phyloP scores from a whole-genome alignment of 2,888 invertebrate genomes.

The Callinectes sapidus region DNA sequence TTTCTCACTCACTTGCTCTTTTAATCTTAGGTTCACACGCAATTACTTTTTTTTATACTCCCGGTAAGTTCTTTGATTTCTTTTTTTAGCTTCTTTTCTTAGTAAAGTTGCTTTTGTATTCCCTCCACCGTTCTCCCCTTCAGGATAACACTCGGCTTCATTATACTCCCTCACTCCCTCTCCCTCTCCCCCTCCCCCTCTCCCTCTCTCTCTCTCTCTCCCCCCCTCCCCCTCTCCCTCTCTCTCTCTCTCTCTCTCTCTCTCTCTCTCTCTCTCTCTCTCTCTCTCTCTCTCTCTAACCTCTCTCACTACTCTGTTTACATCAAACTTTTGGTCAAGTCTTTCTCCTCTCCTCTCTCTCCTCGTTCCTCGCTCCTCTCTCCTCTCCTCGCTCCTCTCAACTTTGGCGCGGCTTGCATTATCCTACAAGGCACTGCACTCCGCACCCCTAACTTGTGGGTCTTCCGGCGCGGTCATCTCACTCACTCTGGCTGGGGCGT shows the following conservation, averaged over 20 bases:
- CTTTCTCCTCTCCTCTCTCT: not conserved
- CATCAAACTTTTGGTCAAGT: not conserved
- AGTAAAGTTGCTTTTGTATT: not conserved
- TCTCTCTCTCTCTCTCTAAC: not conserved
- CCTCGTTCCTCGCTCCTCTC: not conserved
- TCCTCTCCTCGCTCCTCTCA: not conserved
- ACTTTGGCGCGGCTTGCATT: not conserved
- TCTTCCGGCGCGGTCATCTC: not conserved
- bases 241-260: not conserved
- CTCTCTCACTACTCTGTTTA: not conserved
- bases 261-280: not conserved
- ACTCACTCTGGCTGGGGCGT: not conserved
- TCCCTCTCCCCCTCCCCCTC: not conserved
- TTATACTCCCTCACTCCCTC: not conserved
- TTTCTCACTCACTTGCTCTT: too few relatives aligned
- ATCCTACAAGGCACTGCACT: conserved; percentile 14
- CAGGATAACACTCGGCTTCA: not conserved
- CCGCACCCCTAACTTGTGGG: not conserved
- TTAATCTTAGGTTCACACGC: too few relatives aligned
- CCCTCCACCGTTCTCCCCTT: not conserved
- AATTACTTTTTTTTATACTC: too few relatives aligned
- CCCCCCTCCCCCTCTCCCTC: not conserved
- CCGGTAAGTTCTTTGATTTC: too few relatives aligned
- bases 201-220: not conserved
- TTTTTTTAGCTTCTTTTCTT: too few relatives aligned